Percentiles rank a stretch among this genome's conserved stretches.
Conservation (phyloP, 2,888 invertebrate genomes). For the Panzeria rudis region DNA sequence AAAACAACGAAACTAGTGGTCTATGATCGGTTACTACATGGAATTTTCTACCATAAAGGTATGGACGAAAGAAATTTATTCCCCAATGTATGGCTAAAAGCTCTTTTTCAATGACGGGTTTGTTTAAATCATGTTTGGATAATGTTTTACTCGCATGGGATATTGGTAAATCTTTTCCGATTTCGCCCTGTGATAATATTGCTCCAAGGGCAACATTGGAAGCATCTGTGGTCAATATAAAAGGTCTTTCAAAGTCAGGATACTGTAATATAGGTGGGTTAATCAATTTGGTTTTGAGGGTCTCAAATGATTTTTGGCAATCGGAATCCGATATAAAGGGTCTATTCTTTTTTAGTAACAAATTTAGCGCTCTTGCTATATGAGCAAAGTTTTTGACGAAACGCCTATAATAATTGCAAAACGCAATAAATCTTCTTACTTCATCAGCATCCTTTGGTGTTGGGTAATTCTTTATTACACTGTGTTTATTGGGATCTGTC, state of each 20-base stretch:
- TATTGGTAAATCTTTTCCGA: not conserved
- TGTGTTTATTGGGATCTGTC: not conserved
- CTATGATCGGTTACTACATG: too few relatives aligned
- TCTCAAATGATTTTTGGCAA: not conserved
- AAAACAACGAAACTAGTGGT: too few relatives aligned
- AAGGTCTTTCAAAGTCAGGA: not conserved
- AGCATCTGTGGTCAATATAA: not conserved
- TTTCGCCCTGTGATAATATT: not conserved
- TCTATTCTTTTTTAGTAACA: not conserved
- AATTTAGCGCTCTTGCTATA: not conserved
- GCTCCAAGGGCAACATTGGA: not conserved
- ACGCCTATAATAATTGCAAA: not conserved
- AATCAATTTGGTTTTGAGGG: not conserved
- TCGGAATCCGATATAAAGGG: not conserved
- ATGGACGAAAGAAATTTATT: too few relatives aligned
- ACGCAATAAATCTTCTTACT: not conserved
- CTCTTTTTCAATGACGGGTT: too few relatives aligned
- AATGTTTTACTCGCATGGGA: too few relatives aligned
- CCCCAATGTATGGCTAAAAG: too few relatives aligned
- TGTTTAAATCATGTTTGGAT: too few relatives aligned
- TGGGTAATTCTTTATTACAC: not conserved
- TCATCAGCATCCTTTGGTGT: not conserved
- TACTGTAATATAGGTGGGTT: not conserved
- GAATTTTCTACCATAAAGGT: too few relatives aligned
- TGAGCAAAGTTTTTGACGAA: not conserved